Percentiles rank a stretch among this genome's conserved stretches.
Conservation (phyloP, 2,888 invertebrate species). For the Exocentrus adspersus region DNA sequence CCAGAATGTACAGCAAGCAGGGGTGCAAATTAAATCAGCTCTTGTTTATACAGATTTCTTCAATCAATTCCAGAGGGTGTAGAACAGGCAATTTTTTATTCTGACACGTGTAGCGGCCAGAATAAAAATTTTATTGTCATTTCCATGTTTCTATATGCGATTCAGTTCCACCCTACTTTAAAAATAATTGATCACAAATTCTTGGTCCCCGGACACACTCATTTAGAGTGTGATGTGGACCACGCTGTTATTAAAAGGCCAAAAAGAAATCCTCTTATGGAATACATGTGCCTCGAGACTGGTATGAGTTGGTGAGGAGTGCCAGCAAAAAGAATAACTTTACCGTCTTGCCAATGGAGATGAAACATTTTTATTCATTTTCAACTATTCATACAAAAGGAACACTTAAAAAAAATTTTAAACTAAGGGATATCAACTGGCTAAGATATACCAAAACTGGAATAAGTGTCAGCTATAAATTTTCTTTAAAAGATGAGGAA, state of each 20-base stretch:
- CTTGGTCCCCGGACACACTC: conserved; percentile 36
- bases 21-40: conserved; percentile 20
- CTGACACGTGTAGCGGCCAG: conserved; percentile 24
- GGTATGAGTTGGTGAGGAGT: conserved; percentile 44
- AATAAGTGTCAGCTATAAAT: background rate
- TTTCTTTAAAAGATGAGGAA: background rate
- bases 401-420: conserved; percentile 2
- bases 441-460: conserved; percentile 8
- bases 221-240: conserved; percentile 7
- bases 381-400: conserved; percentile 14
- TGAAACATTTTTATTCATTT: conserved; percentile 16
- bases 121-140: conserved; percentile 17
- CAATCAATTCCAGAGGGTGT: conserved; percentile 10
- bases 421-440: conserved; percentile 7
- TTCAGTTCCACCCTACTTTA: conserved; percentile 17
- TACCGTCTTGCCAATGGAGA: conserved; percentile 15
- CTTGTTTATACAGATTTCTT: conserved; percentile 9
- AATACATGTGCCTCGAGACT: conserved; percentile 44
- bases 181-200: conserved; percentile 43
- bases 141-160: conserved; percentile 13
- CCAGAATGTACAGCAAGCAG: conserved; percentile 21
- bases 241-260: background rate
- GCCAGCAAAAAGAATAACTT: conserved; percentile 38
- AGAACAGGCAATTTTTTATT: conserved; percentile 12
- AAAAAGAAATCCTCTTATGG: conserved; percentile 42